Evolutionary conservation across 2,888 invertebrate genomes (phyloP).

Genomic region (Allolobophora icterica): DNA sequence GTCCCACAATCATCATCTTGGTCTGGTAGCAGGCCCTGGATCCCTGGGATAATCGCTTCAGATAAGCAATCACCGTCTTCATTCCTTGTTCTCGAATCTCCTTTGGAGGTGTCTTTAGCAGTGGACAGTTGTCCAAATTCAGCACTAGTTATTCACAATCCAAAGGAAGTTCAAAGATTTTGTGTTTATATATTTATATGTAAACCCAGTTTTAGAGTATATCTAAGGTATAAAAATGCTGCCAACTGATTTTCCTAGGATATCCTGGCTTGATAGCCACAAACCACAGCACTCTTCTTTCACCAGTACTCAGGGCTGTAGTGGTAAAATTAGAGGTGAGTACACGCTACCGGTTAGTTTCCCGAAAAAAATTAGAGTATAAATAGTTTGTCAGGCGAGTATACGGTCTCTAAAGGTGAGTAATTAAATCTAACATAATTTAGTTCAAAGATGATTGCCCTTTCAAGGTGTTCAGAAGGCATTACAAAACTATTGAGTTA

Average conservation of each 20-base stretch:
- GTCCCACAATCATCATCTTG: slow-evolving; percentile 66
- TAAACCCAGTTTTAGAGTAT: neutral
- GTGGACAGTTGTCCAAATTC: slow-evolving; percentile 55
- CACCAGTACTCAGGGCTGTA: too few relatives aligned
- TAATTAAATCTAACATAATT: neutral
- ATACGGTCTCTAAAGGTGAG: too few relatives aligned
- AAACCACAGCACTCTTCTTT: neutral
- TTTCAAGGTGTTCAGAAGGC: neutral
- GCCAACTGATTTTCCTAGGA: neutral
- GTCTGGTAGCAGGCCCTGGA: slow-evolving; percentile 61
- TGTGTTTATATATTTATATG: neutral
- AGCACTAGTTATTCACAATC: slow-evolving; percentile 45
- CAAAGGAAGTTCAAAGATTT: neutral
- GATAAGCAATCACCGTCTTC: slow-evolving; percentile 57
- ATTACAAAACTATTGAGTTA: neutral
- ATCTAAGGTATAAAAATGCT: neutral
- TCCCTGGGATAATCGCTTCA: slow-evolving; percentile 59
- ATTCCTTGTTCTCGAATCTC: slow-evolving; percentile 61
- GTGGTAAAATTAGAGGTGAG: too few relatives aligned
- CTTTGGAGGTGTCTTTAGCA: slow-evolving; percentile 62
- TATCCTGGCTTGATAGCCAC: neutral
- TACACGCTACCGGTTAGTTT: too few relatives aligned
- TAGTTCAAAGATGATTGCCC: neutral
- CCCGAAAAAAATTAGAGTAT: too few relatives aligned
- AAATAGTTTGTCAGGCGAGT: too few relatives aligned